Conservation (phyloP, 1,140 invertebrate genomes). For the Nylanderia fulva region DNA sequence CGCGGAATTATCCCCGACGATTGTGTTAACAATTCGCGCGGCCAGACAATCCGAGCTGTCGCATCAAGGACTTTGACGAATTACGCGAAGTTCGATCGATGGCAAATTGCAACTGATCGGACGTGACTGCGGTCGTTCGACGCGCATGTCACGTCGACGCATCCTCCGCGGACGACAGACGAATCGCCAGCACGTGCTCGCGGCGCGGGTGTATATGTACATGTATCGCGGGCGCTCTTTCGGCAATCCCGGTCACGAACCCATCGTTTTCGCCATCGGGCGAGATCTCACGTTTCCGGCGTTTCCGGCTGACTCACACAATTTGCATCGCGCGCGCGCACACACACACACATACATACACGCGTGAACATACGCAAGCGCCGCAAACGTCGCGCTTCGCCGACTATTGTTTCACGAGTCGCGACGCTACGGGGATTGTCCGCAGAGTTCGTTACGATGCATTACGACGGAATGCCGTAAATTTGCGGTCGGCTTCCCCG, state of each 20-base stretch:
- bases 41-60: background rate
- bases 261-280: conserved; percentile 38
- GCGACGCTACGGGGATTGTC: conserved; percentile 9
- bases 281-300: conserved; percentile 25
- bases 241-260: conserved; percentile 45
- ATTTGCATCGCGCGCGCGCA: conserved; percentile 14
- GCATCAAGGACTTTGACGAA: conserved; percentile 6
- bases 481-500: background rate
- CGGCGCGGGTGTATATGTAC: no score
- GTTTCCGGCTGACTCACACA: conserved; percentile 18
- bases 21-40: conserved; percentile 6
- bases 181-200: conserved; percentile 39
- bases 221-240: background rate
- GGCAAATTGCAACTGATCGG: background rate
- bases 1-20: background rate
- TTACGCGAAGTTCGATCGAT: conserved; percentile 21
- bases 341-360: background rate
- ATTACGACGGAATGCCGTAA: conserved; percentile 15
- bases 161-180: conserved; percentile 17
- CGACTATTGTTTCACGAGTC: conserved; percentile 43
- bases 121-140: conserved; percentile 19
- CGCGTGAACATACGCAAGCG: background rate
- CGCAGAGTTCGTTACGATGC: conserved; percentile 37
- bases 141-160: conserved; percentile 18
- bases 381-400: background rate